Conservation (phyloP, 2,888 invertebrate genomes). For the Melanophora roralis region DNA sequence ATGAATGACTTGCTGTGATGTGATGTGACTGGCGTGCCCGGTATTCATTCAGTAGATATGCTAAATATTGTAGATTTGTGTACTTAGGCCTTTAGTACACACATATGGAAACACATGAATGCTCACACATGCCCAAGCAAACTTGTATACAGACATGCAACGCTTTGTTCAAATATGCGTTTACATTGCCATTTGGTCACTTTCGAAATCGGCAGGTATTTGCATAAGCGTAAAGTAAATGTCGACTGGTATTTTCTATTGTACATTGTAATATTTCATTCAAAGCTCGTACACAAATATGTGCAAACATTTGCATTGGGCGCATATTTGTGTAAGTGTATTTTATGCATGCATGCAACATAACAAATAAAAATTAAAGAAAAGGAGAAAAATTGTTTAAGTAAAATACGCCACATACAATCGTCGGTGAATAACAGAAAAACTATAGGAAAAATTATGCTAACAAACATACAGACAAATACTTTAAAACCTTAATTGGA, state of each 20-base stretch:
- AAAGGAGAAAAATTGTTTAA: slow-evolving; percentile 8
- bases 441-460: slow-evolving; percentile 49
- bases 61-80: slow-evolving; percentile 26
- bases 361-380: slow-evolving; percentile 6
- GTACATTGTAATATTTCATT: slow-evolving; percentile 35
- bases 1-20: slow-evolving; percentile 1
- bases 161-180: slow-evolving; percentile 62
- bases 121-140: not conserved
- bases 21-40: not conserved
- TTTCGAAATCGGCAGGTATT: slow-evolving; percentile 61
- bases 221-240: slow-evolving; percentile 62
- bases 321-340: not conserved
- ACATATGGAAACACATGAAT: not conserved
- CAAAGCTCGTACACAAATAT: slow-evolving; percentile 20
- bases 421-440: slow-evolving; percentile 44
- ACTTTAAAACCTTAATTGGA: not conserved
- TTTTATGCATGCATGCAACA: slow-evolving; percentile 18
- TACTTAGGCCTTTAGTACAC: not conserved
- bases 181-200: slow-evolving; percentile 65
- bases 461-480: slow-evolving; percentile 9
- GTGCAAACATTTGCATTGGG: slow-evolving; percentile 10
- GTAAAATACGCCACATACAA: slow-evolving; percentile 50
- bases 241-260: slow-evolving; percentile 54
- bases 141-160: slow-evolving; percentile 6
- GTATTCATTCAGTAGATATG: slow-evolving; percentile 10